Evolutionary conservation across 2,888 invertebrate species (phyloP), one percentile per base, ranked within the genome.

Genomic region (Troides helena): DNA sequence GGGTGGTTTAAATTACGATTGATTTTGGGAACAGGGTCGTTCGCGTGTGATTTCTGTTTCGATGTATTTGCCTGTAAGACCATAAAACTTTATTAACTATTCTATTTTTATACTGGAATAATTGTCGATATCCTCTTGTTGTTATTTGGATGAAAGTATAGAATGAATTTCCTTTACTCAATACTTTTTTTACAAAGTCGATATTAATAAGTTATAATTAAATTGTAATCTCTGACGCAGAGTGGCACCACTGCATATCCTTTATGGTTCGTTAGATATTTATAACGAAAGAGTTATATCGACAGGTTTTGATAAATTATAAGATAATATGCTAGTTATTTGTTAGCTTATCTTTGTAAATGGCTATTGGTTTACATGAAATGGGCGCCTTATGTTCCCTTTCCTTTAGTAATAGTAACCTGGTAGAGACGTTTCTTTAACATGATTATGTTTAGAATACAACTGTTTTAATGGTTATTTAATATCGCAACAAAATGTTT

Each of bases 1-100:
- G 76, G 83, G 85, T 53, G 53, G 80, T 80, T 79, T 78, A 86
- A 83, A 84, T 82, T 74, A 69, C 72, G 74, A 77, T 78, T 75
- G 77, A 76, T 77, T 76, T 72, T 65, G 60, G 53, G 36, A 58
- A 58, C 61, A 46, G 53, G 36, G 46, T 59, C 30, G 62, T 39
- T n/a, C 57, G 12, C 39, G 60, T 43, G 25, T 65, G 53, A 63
- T 53, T 63, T 63, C 23, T 36, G 23, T 53, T 21, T 21, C 21
- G 57, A 14, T 53, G n/a, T 53, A 53, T n/a, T 53, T 23, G 7
- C 12, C 57, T 58, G 23, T 25, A 58, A 10, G 43, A 43, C 46
- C 12, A 1, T 14, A 46, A 46, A 46, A 46, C 46, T 46, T 12
- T 43, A 43, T 10, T 12, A 43, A 39, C 1, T 46, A 14, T 46